Evolutionary conservation across 2,888 invertebrate species (phyloP), one percentile per base, ranked within the genome.

Genomic region (Diogma glabrata): DNA sequence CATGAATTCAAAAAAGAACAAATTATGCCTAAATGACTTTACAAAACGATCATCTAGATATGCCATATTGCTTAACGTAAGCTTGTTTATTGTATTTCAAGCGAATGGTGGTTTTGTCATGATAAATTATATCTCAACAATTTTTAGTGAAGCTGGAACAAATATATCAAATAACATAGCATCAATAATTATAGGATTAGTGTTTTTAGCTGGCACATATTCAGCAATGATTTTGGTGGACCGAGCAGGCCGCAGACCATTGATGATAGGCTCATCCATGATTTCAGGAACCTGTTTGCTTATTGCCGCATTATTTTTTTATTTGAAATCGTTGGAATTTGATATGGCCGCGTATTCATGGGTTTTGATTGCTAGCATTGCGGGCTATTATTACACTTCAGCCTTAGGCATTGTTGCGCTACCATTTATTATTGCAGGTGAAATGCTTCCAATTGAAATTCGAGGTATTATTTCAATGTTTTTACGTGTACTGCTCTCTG

Each of bases 41-140:
- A 43, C 43, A 5, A 43, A 43, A 14, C 43, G 43, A 3, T 5
- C 43, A 6, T 20, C 43, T 4, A 22, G 43, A 23, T 22, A 22
- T 14, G 43, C n/a, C 6, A 22, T 43, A n/a, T n/a, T n/a, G n/a
- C n/a, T n/a, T n/a, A n/a, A n/a, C n/a, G n/a, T n/a, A n/a, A n/a
- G n/a, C n/a, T n/a, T n/a, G n/a, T n/a, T n/a, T n/a, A n/a, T n/a
- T n/a, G n/a, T 43, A 20, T 22, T 23, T 9, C 65, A 68, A 52
- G 56, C 63, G 22, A 65, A 64, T 51, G n/a, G n/a, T n/a, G 69
- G 69, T 14, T 69, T 67, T 49, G 66, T 64, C 4, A 62, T 69
- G 64, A 50, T 70, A 6, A 69, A 63, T 53, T 69, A 67, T 28
- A 65, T 69, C 4, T 66, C 66, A 1, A 57, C 59, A 6, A 67